phyloP scores from a whole-genome alignment of 2,888 invertebrate species.

The Oasisia sp. region DNA sequence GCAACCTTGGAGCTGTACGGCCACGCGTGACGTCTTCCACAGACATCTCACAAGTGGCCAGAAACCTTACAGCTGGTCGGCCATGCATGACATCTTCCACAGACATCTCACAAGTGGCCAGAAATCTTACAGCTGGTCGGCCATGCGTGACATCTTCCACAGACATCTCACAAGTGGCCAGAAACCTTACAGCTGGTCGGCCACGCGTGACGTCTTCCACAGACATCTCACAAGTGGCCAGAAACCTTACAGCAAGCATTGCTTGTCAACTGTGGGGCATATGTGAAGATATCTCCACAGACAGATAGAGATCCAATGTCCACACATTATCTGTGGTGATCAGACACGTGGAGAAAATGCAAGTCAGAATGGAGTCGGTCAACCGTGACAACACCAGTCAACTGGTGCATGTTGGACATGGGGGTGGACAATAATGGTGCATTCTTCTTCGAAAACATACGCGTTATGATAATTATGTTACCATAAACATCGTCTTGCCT shows the following conservation, averaged over 20 bases:
- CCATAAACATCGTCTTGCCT: not conserved
- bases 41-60: not conserved
- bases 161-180: not conserved
- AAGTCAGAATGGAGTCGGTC: not conserved
- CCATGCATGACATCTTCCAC: not conserved
- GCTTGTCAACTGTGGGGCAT: not conserved
- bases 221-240: not conserved
- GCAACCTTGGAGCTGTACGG: not conserved
- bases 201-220: not conserved
- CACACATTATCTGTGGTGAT: not conserved
- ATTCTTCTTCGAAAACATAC: not conserved
- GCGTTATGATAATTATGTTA: not conserved
- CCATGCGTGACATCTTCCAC: not conserved
- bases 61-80: not conserved
- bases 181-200: not conserved
- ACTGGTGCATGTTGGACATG: not conserved
- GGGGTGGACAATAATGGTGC: not conserved
- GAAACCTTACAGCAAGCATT: not conserved
- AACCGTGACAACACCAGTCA: not conserved
- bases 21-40: not conserved
- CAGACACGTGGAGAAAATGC: not conserved
- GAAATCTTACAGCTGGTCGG: not conserved
- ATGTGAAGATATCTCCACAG: constrained; percentile 1
- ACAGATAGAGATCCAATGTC: not conserved
- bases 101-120: not conserved